Conservation (phyloP, 2,797 vertebrate species). For the Vipera latastei region DNA sequence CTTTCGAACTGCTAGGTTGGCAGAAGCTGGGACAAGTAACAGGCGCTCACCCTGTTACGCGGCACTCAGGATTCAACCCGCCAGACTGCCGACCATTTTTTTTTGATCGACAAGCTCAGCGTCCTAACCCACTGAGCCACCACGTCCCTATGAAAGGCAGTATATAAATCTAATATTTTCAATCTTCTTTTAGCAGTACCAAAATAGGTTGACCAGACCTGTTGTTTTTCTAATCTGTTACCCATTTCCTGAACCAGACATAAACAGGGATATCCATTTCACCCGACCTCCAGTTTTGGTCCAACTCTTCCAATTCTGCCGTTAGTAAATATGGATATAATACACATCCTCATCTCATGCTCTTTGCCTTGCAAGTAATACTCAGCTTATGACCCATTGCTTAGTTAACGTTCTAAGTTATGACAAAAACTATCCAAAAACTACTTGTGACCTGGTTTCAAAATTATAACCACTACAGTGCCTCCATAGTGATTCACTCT, state of each 20-base stretch:
- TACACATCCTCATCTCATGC: not conserved
- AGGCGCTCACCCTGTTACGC: no score
- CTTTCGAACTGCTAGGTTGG: no score
- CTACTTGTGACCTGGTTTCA: no score
- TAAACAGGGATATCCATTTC: not conserved
- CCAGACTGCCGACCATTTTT: no score
- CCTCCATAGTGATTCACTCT: no score
- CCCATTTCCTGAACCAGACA: not conserved
- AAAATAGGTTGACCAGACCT: not conserved
- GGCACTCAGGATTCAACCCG: no score
- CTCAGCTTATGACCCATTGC: not conserved
- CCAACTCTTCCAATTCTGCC: not conserved
- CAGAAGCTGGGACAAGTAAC: no score
- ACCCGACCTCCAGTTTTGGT: no score
- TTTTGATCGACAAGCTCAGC: no score
- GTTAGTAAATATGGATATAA: not conserved
- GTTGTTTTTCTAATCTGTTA: not conserved
- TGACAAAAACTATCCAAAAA: no score
- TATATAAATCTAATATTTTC: not conserved
- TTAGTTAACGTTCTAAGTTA: not conserved
- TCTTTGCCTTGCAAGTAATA: not conserved
- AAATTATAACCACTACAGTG: no score
- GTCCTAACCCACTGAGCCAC: no score
- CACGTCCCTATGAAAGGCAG: not conserved
- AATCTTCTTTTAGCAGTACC: not conserved